Evolutionary conservation across 2,888 invertebrate genomes (phyloP).

Genomic region (Pterostichus madidus): DNA sequence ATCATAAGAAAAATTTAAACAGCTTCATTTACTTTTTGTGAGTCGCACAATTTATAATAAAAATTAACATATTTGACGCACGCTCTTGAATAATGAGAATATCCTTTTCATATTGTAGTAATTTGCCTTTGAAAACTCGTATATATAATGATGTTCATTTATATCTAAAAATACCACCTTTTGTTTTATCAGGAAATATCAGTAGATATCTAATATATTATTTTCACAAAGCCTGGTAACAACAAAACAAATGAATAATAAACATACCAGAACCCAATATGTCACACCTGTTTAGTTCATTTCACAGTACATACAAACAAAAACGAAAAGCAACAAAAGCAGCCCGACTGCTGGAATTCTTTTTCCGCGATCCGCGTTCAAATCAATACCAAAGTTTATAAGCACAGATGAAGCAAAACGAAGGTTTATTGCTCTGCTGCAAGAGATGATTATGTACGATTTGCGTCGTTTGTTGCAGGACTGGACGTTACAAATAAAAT

Average conservation of each 20-base stretch:
- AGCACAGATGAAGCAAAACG: slow-evolving; percentile 14
- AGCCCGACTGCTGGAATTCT: background rate
- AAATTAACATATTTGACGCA: no score
- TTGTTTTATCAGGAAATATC: no score
- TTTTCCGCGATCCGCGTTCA: background rate
- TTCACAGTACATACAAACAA: slow-evolving; percentile 21
- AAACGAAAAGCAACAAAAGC: slow-evolving; percentile 25
- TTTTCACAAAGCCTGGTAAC: background rate
- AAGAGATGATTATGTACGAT: slow-evolving; percentile 43
- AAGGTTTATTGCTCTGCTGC: slow-evolving; percentile 21
- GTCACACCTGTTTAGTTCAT: slow-evolving; percentile 42
- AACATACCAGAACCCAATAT: slow-evolving; percentile 25
- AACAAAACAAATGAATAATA: slow-evolving; percentile 34
- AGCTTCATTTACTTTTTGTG: no score
- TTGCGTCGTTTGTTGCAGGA: slow-evolving; percentile 76
- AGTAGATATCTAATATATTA: no score
- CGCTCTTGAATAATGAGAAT: no score
- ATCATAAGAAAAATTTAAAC: no score
- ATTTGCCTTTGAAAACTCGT: no score
- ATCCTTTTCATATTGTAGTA: no score
- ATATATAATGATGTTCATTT: no score
- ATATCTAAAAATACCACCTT: no score
- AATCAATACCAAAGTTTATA: slow-evolving; percentile 51
- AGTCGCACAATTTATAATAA: no score
- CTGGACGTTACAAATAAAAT: slow-evolving; percentile 95